Evolutionary conservation across 1,140 invertebrate species (phyloP).

Genomic region (Sycophila sp.): DNA sequence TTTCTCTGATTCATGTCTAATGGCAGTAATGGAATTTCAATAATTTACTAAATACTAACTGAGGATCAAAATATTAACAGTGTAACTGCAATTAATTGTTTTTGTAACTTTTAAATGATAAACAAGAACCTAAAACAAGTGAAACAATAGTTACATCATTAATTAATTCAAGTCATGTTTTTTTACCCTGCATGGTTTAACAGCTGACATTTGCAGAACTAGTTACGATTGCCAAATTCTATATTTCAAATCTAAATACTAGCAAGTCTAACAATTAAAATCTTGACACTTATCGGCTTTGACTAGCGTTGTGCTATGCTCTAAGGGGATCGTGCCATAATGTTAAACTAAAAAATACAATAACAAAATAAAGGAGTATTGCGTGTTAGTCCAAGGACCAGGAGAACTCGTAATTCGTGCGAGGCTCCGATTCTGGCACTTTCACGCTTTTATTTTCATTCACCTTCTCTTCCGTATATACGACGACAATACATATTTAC

Average conservation of each 20-base stretch:
- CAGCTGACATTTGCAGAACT: conserved; percentile 13
- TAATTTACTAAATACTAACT: neutral
- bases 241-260: conserved; percentile 1
- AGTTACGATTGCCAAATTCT: conserved; percentile 36
- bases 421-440: conserved; percentile 31
- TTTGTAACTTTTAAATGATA: neutral
- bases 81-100: neutral
- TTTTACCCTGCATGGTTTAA: conserved; percentile 35
- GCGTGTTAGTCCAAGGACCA: neutral
- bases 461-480: conserved; percentile 2
- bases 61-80: neutral
- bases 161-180: conserved; percentile 22
- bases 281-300: conserved; percentile 48
- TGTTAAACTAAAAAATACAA: conserved; percentile 26
- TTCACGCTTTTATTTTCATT: conserved; percentile 27
- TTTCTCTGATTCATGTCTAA: neutral
- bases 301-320: conserved; percentile 52
- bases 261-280: conserved; percentile 42
- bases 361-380: conserved; percentile 32
- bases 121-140: conserved; percentile 10
- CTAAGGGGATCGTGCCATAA: conserved; percentile 39
- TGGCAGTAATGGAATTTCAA: conserved; percentile 28
- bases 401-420: conserved; percentile 34
- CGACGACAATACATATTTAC: conserved; percentile 28
- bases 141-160: neutral